These are phyloP conservation scores for Nixonia krombeini DNA, from an alignment of 1,140 invertebrate genomes.

Conservation along the genomic window DNA sequence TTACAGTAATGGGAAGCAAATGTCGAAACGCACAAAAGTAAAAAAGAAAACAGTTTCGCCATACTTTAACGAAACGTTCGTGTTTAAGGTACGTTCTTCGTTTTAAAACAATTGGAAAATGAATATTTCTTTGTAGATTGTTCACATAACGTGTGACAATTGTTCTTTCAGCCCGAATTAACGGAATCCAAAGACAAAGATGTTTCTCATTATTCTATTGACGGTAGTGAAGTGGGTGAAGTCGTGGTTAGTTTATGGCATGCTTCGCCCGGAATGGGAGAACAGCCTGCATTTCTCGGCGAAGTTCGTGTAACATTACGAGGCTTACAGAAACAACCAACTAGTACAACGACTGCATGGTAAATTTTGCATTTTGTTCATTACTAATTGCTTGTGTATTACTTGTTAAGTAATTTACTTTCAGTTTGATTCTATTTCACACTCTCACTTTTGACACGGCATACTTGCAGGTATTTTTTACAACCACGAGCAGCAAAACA, in stretches of 20 bases:
- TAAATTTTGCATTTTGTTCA: constrained; percentile 24
- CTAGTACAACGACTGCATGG: constrained; percentile 76
- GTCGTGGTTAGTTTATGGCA: constrained; percentile 88
- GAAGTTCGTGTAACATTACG: constrained; percentile 85
- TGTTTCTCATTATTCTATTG: constrained; percentile 65
- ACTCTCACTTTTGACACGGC: no score
- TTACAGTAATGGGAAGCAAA: constrained; percentile 85
- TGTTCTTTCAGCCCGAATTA: constrained; percentile 57
- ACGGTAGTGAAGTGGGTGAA: constrained; percentile 78
- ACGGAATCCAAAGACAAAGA: constrained; percentile 66
- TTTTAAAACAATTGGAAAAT: no score
- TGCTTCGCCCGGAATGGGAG: constrained; percentile 82
- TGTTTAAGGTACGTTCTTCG: constrained; percentile 80
- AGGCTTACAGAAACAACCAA: constrained; percentile 77
- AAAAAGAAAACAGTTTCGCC: constrained; percentile 92
- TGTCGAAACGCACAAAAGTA: constrained; percentile 87
- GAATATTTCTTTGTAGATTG: no score
- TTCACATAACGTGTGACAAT: no score
- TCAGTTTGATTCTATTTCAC: no score
- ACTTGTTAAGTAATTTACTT: no score
- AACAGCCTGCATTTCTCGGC: constrained; percentile 85
- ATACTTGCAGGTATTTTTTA: constrained; percentile 83
- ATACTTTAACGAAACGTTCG: constrained; percentile 89
- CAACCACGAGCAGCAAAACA: constrained; percentile 79
- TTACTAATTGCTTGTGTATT: no score